Percentiles rank a stretch among this genome's conserved stretches.
phyloP scores from a whole-genome alignment of 2,888 invertebrate genomes.

The Scelioninae gen. 1 region DNA sequence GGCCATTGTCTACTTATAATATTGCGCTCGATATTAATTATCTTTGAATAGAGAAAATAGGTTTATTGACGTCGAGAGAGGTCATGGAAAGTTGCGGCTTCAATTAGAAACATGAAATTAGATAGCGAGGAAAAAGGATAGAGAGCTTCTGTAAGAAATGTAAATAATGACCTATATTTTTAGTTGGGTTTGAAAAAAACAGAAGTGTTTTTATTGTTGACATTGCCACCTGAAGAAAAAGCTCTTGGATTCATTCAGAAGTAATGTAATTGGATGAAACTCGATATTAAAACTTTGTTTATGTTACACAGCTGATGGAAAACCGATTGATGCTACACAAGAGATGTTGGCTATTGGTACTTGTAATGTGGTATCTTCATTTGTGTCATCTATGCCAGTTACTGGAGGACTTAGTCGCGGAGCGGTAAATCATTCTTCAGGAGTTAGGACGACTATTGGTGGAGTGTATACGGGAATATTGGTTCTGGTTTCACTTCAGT shows the following conservation, averaged over 20 bases:
- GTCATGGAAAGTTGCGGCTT: conserved; percentile 31
- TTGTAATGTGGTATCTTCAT: conserved; percentile 88
- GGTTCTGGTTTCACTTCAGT: too few relatives aligned
- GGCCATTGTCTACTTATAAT: neutral
- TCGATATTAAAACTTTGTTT: neutral
- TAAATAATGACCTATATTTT: conserved; percentile 18
- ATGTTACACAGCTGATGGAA: conserved; percentile 85
- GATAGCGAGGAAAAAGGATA: conserved; percentile 13
- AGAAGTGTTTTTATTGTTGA: conserved; percentile 12
- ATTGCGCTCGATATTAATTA: conserved; percentile 6
- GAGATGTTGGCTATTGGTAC: conserved; percentile 89
- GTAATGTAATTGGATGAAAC: neutral
- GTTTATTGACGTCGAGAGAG: conserved; percentile 21
- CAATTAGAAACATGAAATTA: conserved; percentile 8
- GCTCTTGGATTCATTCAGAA: neutral
- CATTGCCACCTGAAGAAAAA: conserved; percentile 15
- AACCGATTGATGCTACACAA: conserved; percentile 88
- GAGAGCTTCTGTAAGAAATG: conserved; percentile 19
- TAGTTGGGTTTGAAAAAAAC: neutral
- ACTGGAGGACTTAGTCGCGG: too few relatives aligned
- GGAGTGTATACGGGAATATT: too few relatives aligned
- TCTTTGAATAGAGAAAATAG: conserved; percentile 19
- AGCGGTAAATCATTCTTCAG: too few relatives aligned
- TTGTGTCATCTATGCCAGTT: conserved; percentile 89
- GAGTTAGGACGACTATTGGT: too few relatives aligned